phyloP scores from a whole-genome alignment of 2,888 invertebrate species.

The Neoaliturus tenellus region DNA sequence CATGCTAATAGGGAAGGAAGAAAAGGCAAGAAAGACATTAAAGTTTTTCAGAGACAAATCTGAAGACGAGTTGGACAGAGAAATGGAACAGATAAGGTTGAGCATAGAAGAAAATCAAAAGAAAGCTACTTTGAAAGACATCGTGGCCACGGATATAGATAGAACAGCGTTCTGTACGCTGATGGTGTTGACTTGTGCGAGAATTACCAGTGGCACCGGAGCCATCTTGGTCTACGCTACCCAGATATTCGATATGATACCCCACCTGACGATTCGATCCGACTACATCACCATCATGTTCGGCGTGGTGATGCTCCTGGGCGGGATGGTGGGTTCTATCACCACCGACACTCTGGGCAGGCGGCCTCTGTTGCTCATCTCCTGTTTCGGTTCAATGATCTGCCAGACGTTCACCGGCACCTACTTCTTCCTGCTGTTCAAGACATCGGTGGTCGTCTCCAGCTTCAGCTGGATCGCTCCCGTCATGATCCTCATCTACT shows the following conservation, averaged over 20 bases:
- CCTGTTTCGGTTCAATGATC: constrained; percentile 57
- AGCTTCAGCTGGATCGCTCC: constrained; percentile 73
- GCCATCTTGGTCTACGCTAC: constrained; percentile 62
- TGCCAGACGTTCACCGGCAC: constrained; percentile 49
- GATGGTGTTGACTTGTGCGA: constrained; percentile 30
- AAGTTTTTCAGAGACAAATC: constrained; percentile 58
- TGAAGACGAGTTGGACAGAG: constrained; percentile 56
- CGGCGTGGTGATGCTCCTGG: constrained; percentile 60
- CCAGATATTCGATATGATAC: constrained; percentile 58
- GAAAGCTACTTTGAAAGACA: constrained; percentile 20
- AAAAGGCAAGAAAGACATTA: constrained; percentile 71
- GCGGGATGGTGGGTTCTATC: constrained; percentile 56
- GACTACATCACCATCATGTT: constrained; percentile 54
- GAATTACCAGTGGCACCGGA: constrained; percentile 58
- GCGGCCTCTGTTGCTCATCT: constrained; percentile 61
- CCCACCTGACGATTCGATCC: constrained; percentile 43
- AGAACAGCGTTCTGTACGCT: constrained; percentile 60
- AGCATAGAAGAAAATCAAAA: constrained; percentile 54
- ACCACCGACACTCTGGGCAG: constrained; percentile 61
- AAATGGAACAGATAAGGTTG: constrained; percentile 60
- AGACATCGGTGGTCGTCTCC: constrained; percentile 67
- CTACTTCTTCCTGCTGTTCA: constrained; percentile 60
- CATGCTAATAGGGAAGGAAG: constrained; percentile 74
- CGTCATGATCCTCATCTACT: constrained; percentile 76
- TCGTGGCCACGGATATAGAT: constrained; percentile 59